These are phyloP conservation scores for Drosophila birchii DNA, from an alignment of 2,888 invertebrate genomes.

Conservation along the genomic window DNA sequence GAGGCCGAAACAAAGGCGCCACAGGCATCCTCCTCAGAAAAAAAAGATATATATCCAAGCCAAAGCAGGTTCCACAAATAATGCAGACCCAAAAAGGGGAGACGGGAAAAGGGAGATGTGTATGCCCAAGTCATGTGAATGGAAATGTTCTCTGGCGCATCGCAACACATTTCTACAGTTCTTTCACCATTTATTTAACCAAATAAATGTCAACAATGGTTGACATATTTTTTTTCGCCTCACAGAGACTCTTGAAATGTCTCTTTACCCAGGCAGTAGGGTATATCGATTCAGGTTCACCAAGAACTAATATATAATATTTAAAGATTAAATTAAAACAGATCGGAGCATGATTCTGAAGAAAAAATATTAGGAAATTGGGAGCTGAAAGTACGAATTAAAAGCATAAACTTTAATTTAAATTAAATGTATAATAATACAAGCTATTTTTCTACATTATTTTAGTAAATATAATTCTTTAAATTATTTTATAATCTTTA, in stretches of 20 bases:
- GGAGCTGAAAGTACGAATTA: neutral
- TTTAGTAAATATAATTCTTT: neutral
- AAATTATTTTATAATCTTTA: neutral
- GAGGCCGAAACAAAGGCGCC: constrained; percentile 48
- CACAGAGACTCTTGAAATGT: constrained; percentile 12
- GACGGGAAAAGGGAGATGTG: neutral
- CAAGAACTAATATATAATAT: neutral
- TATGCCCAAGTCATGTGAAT: constrained; percentile 9
- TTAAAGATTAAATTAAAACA: neutral
- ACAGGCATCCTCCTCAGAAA: constrained; percentile 4
- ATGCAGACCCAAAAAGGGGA: constrained; percentile 1
- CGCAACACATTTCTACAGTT: constrained; percentile 20
- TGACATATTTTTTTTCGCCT: constrained; percentile 22
- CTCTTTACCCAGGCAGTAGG: neutral
- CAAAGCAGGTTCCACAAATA: constrained; percentile 32
- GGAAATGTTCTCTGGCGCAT: constrained; percentile 13
- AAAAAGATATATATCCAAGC: constrained; percentile 3
- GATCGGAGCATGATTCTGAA: neutral
- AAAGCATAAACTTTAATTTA: neutral
- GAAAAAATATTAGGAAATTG: neutral
- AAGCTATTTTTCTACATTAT: neutral
- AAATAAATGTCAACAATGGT: constrained; percentile 42
- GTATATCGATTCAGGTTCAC: neutral
- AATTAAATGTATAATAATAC: neutral
- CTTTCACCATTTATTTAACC: constrained; percentile 25